Percentiles rank a stretch among this genome's conserved stretches.
Evolutionary conservation across 2,113 vertebrate genomes (phyloP).

Genomic region (Grallaria varia): DNA sequence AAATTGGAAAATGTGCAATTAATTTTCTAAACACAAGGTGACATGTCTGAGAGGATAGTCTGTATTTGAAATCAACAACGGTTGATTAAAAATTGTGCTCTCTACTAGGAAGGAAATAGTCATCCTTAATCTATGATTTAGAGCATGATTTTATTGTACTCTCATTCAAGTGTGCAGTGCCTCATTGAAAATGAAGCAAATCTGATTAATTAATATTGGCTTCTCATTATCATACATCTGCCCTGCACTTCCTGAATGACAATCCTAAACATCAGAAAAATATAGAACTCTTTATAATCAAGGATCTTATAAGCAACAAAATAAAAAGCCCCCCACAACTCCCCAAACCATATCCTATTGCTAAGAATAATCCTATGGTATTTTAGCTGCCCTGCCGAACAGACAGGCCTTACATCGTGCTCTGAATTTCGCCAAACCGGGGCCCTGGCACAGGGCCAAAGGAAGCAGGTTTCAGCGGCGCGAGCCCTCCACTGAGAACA

Average conservation of each 20-base stretch:
- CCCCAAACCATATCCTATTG: neutral
- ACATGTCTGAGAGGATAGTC: neutral
- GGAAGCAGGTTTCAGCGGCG: slow-evolving; percentile 43
- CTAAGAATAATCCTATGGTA: slow-evolving; percentile 21
- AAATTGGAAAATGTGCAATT: slow-evolving; percentile 1
- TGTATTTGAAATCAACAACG: neutral
- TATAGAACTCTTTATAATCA: neutral
- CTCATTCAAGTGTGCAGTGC: neutral
- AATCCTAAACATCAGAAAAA: slow-evolving; percentile 7
- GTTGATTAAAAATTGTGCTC: neutral
- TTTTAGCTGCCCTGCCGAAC: neutral
- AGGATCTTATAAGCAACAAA: neutral
- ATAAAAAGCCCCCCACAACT: neutral
- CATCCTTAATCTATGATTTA: neutral
- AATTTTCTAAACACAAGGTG: slow-evolving; percentile 32
- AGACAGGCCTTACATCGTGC: slow-evolving; percentile 30
- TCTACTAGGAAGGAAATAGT: slow-evolving; percentile 8
- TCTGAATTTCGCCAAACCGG: neutral
- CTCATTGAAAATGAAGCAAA: slow-evolving; percentile 29
- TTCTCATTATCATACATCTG: neutral
- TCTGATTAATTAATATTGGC: slow-evolving; percentile 21
- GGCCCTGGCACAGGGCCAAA: slow-evolving; percentile 5
- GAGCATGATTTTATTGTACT: neutral
- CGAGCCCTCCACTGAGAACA: slow-evolving; percentile 30
- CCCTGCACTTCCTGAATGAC: neutral